Evolutionary conservation across 2,888 invertebrate genomes (phyloP).

Genomic region (Petrolisthes cinctipes): DNA sequence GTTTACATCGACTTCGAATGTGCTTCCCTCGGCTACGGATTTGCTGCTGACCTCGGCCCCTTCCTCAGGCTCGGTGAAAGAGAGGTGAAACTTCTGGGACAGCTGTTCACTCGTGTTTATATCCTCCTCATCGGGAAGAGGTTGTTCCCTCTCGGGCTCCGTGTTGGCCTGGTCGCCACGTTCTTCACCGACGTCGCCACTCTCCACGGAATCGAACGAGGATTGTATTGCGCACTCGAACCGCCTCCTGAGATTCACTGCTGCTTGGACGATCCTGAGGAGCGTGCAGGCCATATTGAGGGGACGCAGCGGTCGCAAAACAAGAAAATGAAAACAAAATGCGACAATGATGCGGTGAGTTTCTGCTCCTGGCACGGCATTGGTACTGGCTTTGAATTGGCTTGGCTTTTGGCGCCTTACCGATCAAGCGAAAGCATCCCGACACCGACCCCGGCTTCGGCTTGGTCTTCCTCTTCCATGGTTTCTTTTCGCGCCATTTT

Average conservation of each 20-base stretch:
- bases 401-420: constrained; percentile 20
- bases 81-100: constrained; percentile 42
- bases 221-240: constrained; percentile 61
- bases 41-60: no score
- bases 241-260: constrained; percentile 49
- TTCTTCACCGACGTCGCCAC: constrained; percentile 44
- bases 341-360: constrained; percentile 22
- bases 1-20: no score
- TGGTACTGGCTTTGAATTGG: constrained; percentile 30
- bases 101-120: constrained; percentile 46
- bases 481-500: constrained; percentile 13
- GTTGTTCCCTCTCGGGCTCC: constrained; percentile 14
- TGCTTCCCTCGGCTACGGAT: no score
- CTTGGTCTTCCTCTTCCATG: neutral
- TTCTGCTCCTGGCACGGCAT: constrained; percentile 41
- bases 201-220: constrained; percentile 59
- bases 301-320: constrained; percentile 21
- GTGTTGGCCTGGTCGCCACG: constrained; percentile 6
- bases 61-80: constrained; percentile 36
- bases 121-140: constrained; percentile 38
- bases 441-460: constrained; percentile 2
- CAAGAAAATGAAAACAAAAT: constrained; percentile 56
- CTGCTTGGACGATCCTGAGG: constrained; percentile 58
- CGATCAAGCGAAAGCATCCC: constrained; percentile 3
- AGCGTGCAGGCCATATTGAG: constrained; percentile 60